Evolutionary conservation across 2,888 invertebrate genomes (phyloP), one percentile per base, ranked within the genome.

Genomic region (Andrena minutula): DNA sequence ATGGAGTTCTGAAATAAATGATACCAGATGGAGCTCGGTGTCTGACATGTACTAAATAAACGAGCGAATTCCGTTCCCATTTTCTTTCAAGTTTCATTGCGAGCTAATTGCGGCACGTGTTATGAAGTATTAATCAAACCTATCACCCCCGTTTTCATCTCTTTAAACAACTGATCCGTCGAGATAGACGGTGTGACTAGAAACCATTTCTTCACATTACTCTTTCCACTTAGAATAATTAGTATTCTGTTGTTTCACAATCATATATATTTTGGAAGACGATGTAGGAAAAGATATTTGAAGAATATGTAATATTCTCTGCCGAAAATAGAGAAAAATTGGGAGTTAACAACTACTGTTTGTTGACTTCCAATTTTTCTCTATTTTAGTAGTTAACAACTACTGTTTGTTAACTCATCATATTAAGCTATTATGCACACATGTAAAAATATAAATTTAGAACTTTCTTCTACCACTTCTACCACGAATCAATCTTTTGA

Each of bases 1-100:
- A 66, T 74, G 74, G 51, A 66, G 60, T 74, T 74, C 23, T 20
- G 60, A 61, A 77, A 74, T 77, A 74, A 74, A 74, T 74, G 74
- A 73, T 72, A 71, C 58, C 41, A 7, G 32, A n/a, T 26, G 10
- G 26, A 75, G 35, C 53, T 68, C 23, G 7, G 56, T 35, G 66
- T 58, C 58, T 23, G 74, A 74, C 74, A 41, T 41, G 58, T 47
- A 12, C 30, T 49, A 60, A 74, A 66, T 66, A 74, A 74, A 74
- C 47, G 47, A 74, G 30, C 26, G 68, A 60, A 75, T 68, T 68
- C 49, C 49, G 60, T 68, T 32, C 56, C 35, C 26, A 23, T 68
- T 66, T 72, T 32, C 51, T 63, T 64, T 35, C 10, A 7, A 20
- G 26, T 64, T 72, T 35, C 32, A 64, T 35, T 28, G 26, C 28